Percentiles rank a stretch among this genome's conserved stretches.
Evolutionary conservation across 1,140 invertebrate species (phyloP).

Genomic region (Doryteuthis pealeii): DNA sequence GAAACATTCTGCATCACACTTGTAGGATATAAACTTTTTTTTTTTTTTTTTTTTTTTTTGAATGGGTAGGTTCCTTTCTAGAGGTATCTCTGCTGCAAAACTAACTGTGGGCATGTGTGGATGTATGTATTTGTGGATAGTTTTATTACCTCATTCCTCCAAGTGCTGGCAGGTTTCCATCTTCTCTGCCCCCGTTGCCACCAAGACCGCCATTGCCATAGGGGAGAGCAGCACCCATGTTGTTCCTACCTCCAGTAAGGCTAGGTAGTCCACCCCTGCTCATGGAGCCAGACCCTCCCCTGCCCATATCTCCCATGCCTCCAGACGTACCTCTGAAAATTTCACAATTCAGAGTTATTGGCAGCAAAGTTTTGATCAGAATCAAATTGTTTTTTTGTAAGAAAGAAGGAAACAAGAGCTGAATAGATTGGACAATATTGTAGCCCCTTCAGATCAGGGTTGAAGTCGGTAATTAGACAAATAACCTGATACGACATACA

Average conservation of each 20-base stretch:
- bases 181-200: conserved; percentile 50
- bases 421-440: too few species aligned
- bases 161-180: conserved; percentile 42
- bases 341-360: not conserved
- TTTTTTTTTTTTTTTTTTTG: too few species aligned
- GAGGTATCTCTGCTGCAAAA: conserved; percentile 17
- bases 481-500: too few species aligned
- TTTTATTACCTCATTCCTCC: conserved; percentile 23
- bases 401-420: too few species aligned
- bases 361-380: not conserved
- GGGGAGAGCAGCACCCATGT: conserved; percentile 23
- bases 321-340: conserved; percentile 15
- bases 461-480: too few species aligned
- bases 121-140: not conserved
- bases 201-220: conserved; percentile 36
- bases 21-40: too few species aligned
- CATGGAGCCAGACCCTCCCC: conserved; percentile 25
- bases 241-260: conserved; percentile 19
- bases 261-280: conserved; percentile 15
- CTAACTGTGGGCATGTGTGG: not conserved
- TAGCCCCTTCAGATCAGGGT: too few species aligned
- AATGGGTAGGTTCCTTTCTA: not conserved
- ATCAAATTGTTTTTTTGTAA: too few species aligned
- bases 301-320: conserved; percentile 27
- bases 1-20: too few species aligned